Conservation (phyloP, 2,797 vertebrate genomes). For the Lophotriccus pileatus region DNA sequence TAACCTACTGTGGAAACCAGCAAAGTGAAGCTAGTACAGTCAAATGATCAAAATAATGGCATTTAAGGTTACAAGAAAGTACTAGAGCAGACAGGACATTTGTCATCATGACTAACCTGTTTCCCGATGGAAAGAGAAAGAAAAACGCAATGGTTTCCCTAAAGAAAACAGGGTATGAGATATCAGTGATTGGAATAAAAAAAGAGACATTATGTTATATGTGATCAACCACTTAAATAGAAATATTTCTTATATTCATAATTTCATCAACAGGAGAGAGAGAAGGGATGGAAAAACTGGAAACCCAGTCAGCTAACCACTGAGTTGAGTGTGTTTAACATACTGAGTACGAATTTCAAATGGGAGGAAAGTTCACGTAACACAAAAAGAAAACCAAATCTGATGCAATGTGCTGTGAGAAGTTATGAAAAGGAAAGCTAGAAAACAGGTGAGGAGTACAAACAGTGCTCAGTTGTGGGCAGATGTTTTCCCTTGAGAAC, state of each 20-base stretch:
- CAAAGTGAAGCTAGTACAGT: background rate
- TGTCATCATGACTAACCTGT: background rate
- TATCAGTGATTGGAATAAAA: background rate
- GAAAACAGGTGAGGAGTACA: background rate
- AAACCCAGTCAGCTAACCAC: background rate
- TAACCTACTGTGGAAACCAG: background rate
- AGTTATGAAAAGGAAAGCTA: background rate
- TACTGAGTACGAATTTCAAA: background rate
- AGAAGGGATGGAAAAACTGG: background rate
- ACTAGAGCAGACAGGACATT: background rate
- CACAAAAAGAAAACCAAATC: background rate
- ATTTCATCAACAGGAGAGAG: background rate
- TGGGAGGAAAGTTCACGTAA: background rate
- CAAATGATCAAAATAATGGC: background rate
- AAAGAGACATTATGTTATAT: accelerated
- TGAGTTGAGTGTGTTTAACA: background rate
- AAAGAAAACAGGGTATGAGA: background rate
- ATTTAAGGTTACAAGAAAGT: background rate
- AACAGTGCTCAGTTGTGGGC: background rate
- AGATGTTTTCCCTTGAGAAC: background rate
- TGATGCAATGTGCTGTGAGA: background rate
- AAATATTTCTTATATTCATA: background rate
- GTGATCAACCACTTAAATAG: background rate
- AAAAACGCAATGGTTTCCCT: background rate
- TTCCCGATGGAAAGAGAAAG: background rate